These are phyloP conservation scores for Epinephelus malabaricus DNA, from an alignment of 2,797 vertebrate species.

Conservation along the genomic window DNA sequence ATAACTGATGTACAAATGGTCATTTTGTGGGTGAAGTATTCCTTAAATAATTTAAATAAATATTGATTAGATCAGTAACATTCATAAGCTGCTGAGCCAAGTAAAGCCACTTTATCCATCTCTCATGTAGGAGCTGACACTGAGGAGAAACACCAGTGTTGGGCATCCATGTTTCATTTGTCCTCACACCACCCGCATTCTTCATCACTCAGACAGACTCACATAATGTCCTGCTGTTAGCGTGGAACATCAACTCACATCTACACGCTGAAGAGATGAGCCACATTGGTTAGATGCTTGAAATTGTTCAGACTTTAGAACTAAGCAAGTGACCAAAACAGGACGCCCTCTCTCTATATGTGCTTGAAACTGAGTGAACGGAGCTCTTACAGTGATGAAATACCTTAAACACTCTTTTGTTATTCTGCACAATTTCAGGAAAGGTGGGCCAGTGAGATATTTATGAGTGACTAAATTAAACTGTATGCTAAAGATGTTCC, in stretches of 20 bases:
- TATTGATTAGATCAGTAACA: not conserved
- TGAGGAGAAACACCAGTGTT: conserved; percentile 17
- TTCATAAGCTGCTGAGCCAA: not conserved
- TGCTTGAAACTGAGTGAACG: too few relatives aligned
- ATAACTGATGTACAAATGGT: too few relatives aligned
- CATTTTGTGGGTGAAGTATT: too few relatives aligned
- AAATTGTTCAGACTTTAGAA: conserved; percentile 26
- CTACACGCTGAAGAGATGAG: conserved; percentile 8
- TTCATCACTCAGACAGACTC: conserved; percentile 39
- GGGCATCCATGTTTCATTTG: conserved; percentile 22
- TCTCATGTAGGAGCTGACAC: not conserved
- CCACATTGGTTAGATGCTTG: conserved; percentile 22
- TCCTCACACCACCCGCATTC: conserved; percentile 8
- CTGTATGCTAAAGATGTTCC: not conserved
- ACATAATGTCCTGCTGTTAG: conserved; percentile 28
- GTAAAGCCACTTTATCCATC: not conserved
- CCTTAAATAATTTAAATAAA: not conserved
- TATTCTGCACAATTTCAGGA: not conserved
- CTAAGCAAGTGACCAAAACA: not conserved
- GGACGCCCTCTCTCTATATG: too few relatives aligned
- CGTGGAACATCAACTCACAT: conserved; percentile 2
- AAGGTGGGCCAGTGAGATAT: not conserved
- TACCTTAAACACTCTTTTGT: not conserved
- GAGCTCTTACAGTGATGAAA: too few relatives aligned
- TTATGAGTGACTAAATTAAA: not conserved